Base-by-base conservation (phyloP, 1,140 invertebrate genomes). In the Monomorium pharaonis region DNA sequence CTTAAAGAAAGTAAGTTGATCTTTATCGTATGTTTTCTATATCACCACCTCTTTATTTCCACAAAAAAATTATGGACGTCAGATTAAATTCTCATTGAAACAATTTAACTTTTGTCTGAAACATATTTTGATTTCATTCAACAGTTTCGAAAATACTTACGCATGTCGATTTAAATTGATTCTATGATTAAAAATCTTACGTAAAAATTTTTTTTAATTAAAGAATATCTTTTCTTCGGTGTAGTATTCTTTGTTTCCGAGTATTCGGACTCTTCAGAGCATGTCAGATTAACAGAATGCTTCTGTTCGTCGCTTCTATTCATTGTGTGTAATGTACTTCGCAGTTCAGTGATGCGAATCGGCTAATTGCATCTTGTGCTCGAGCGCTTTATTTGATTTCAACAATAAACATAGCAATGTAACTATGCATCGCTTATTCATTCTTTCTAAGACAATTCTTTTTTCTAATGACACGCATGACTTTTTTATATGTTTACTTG, bases 351-450 rank as follows among this genome's bases (percentile, higher is more conserved):
- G 69, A 81, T 33, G 56, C 47, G 30, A 58, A 56, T 76, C 56
- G 42, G n/a, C 37, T 89, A 89, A 89, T 89, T 89, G 62, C 72
- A 78, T 78, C 76, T 88, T 74, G 58, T 69, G 65, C 88, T 65
- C 37, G 76, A 83, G 47, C 27, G 62, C 30, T 76, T 18, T 44
- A n/a, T 44, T n/a, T 14, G 58, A 62, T 33, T 77, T 27, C 12
- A 12, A 21, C 9, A n/a, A 76, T 76, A 60, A 42, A 78, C 62
- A 12, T 24, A 33, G 60, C 37, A 67, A 69, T 37, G 42, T 33
- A 33, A 18, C 24, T 27, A 51, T 0, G 18, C 37, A 72, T 74
- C 30, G 65, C 86, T 74, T 70, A 84, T 89, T 72, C 51, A 42
- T 14, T 75, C 63, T 81, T 42, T 27, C 60, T 7, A 30, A 37